Conservation (phyloP, 2,113 vertebrate species). For the Azemiops feae region DNA sequence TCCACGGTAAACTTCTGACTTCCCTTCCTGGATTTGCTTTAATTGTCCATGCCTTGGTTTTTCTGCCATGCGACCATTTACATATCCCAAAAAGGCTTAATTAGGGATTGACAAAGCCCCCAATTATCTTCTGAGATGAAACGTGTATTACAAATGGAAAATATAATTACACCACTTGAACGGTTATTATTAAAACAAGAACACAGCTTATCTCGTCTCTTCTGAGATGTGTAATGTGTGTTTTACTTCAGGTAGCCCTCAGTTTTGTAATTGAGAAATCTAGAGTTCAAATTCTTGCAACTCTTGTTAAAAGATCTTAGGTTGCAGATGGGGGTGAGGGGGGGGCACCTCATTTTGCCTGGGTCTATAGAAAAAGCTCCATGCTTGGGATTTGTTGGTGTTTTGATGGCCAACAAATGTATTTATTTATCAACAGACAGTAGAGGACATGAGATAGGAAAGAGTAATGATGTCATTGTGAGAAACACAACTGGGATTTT, state of each 20-base stretch:
- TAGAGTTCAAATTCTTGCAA: background rate
- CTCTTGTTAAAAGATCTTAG: background rate
- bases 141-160: conserved; percentile 33
- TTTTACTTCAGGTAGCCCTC: background rate
- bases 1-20: background rate
- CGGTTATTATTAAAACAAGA: conserved; percentile 58
- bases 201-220: conserved; percentile 47
- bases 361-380: background rate
- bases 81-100: conserved; percentile 6
- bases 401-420: background rate
- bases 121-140: conserved; percentile 19
- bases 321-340: background rate
- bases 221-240: conserved; percentile 1
- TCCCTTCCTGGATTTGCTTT: background rate
- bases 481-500: background rate
- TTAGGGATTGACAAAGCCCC: conserved; percentile 29
- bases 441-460: no score
- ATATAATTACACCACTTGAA: conserved; percentile 32
- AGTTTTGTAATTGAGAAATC: background rate
- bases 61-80: background rate
- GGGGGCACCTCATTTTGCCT: background rate
- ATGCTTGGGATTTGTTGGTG: background rate
- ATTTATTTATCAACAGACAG: no score
- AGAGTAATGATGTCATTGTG: no score
- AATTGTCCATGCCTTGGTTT: conserved; percentile 8